Conservation (phyloP, 2,113 vertebrate genomes). For the Maccullochella peelii region DNA sequence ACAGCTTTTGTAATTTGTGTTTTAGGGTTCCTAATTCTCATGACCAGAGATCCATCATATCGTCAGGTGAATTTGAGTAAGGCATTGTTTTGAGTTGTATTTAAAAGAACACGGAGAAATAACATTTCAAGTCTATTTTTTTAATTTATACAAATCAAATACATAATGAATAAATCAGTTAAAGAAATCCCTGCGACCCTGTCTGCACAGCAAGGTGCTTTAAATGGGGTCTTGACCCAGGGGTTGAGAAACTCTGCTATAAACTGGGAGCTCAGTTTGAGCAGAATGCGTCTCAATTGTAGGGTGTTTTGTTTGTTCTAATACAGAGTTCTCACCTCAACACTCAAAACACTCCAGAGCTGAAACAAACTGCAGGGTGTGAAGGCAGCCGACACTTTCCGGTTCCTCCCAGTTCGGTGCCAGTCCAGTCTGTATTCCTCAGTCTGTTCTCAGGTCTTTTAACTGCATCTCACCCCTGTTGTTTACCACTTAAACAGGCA, state of each 20-base stretch:
- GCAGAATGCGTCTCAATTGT: background rate
- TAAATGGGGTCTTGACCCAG: background rate
- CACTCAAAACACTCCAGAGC: background rate
- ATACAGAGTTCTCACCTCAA: background rate
- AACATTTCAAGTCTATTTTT: background rate
- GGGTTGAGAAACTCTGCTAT: no score
- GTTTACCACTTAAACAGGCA: conserved; percentile 26
- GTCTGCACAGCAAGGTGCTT: background rate
- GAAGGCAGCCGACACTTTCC: background rate
- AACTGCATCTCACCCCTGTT: background rate
- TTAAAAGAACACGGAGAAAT: background rate
- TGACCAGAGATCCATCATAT: no score
- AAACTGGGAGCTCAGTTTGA: background rate
- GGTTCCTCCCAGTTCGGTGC: background rate
- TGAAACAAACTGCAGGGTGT: background rate
- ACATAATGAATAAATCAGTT: background rate
- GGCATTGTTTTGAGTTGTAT: background rate
- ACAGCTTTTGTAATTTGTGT: background rate
- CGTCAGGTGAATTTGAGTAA: background rate
- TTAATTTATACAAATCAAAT: no score
- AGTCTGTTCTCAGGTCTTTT: background rate
- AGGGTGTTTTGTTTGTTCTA: no score
- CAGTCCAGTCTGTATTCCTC: background rate
- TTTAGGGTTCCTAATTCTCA: background rate
- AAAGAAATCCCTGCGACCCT: background rate